Base-by-base conservation (phyloP, 2,888 invertebrate genomes). In the Chalcis sispes region DNA sequence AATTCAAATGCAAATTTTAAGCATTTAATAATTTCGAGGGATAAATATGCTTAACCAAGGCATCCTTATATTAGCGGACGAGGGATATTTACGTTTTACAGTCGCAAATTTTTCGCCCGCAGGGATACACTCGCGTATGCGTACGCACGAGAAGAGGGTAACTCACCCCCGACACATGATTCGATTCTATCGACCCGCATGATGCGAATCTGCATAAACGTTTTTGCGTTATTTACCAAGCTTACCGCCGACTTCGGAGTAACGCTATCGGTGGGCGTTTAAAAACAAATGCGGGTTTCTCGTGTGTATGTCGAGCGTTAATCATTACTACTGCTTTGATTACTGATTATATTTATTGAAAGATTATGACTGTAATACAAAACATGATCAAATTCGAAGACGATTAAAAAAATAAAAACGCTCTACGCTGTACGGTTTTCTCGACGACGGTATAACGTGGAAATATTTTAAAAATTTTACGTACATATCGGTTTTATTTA, bases 131-230 rank as follows among this genome's bases (percentile, higher is more conserved):
- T 18, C 27, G 59, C 2, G 15, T 10, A 40, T 42, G n/a, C n/a
- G n/a, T n/a, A n/a, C n/a, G n/a, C 20, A 46, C 18, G 62, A 64
- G 62, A n/a, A n/a, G n/a, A 20, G 62, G 20, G 5, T 18, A 48
- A 48, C 27, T 29, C 29, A 1, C 18, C 20, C 62, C 29, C 7
- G 13, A 20, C 32, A 36, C 5, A 36, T 48, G 48, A 48, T 64
- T 64, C 29, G 81, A 80, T 82, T 77, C 59, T 82, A 82, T 80
- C 80, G 76, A 81, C 69, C 80, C 82, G 82, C 78, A 79, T 83
- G 79, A 82, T 82, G 74, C 72, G 75, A 80, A 82, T 82, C 76
- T 82, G 66, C 82, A 83, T 82, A 82, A 82, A 81, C 80, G 80
- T 81, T 81, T 78, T 65, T 71, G 73, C 76, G 75, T 70, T 65